These are phyloP conservation scores for Enteromius anoplus DNA, from an alignment of 2,797 vertebrate species.

Conservation along the genomic window DNA sequence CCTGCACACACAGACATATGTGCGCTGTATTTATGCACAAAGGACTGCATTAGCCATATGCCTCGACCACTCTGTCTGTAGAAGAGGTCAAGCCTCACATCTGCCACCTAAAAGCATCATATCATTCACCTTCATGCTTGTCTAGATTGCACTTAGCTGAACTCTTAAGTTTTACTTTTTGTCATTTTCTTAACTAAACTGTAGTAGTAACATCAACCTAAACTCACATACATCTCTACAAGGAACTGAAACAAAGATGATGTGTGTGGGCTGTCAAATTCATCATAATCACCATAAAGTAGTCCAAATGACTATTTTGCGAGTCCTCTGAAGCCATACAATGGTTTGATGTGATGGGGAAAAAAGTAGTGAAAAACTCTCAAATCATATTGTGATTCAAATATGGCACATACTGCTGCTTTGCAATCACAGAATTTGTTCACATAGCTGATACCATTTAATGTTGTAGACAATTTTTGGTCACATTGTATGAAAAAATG, in stretches of 20 bases:
- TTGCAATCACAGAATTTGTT: background rate
- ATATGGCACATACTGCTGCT: background rate
- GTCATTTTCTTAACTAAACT: background rate
- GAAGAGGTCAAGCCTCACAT: slow-evolving; percentile 15
- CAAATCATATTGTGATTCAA: background rate
- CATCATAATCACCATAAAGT: background rate
- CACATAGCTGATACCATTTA: background rate
- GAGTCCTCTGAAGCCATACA: background rate
- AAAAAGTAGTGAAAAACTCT: background rate
- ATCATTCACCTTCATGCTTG: slow-evolving; percentile 2
- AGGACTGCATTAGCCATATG: slow-evolving; percentile 39
- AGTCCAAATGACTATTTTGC: too few species aligned
- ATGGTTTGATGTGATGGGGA: background rate
- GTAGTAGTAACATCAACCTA: background rate
- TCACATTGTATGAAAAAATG: background rate
- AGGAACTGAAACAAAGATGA: background rate
- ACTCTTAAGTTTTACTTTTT: background rate
- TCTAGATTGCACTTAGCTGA: slow-evolving; percentile 8
- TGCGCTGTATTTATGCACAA: slow-evolving; percentile 63
- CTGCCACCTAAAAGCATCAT: background rate
- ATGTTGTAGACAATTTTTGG: background rate
- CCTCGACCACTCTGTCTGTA: slow-evolving; percentile 4
- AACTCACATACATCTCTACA: background rate
- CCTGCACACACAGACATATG: slow-evolving; percentile 65
- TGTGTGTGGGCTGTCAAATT: background rate